Evolutionary conservation across 2,888 invertebrate species (phyloP).

Genomic region (Pocota personata): DNA sequence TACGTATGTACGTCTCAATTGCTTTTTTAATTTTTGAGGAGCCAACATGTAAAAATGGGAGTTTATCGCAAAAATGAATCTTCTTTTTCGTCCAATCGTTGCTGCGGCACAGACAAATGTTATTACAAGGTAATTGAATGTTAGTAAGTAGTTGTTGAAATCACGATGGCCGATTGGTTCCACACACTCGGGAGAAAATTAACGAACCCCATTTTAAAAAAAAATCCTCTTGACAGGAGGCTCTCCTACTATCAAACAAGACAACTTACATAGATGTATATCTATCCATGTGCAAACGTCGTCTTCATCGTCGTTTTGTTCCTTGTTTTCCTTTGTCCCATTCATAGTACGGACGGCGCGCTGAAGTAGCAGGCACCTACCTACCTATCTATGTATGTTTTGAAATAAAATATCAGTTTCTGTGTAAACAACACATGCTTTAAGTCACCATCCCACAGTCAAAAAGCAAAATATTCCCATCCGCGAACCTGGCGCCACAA

Average conservation of each 20-base stretch:
- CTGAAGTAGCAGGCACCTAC: constrained; percentile 48
- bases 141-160: not conserved
- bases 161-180: not conserved
- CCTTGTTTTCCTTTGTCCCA: constrained; percentile 25
- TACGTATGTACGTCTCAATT: too few relatives aligned
- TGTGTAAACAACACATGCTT: constrained; percentile 79
- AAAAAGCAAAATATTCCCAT: constrained; percentile 67
- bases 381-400: constrained; percentile 76
- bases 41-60: too few relatives aligned
- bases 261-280: constrained; percentile 1
- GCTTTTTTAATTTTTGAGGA: too few relatives aligned
- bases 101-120: too few relatives aligned
- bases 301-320: not conserved
- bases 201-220: constrained; percentile 31
- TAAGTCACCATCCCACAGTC: constrained; percentile 65
- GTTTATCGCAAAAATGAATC: too few relatives aligned
- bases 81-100: too few relatives aligned
- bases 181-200: not conserved
- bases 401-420: constrained; percentile 82
- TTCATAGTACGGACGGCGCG: not conserved
- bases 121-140: too few relatives aligned
- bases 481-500: constrained; percentile 71
- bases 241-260: not conserved
- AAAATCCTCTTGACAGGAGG: constrained; percentile 1
- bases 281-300: constrained; percentile 31